A percentile compares a stretch with the other conserved stretches of the same genome.
phyloP scores from a whole-genome alignment of 2,888 invertebrate species.

The Elmis aenea region DNA sequence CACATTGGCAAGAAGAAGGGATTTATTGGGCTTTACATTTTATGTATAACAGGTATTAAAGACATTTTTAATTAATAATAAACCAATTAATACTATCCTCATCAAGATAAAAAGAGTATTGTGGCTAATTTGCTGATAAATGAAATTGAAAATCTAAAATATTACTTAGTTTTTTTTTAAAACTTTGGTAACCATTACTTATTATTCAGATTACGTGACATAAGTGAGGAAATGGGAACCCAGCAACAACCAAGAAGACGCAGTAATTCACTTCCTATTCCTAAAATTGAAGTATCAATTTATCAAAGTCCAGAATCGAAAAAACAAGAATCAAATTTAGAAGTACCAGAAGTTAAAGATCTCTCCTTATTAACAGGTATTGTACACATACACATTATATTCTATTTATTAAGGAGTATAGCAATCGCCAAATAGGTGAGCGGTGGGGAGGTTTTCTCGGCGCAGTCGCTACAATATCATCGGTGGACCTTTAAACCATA shows the following conservation, averaged over 20 bases:
- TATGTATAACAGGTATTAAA: slow-evolving; percentile 71
- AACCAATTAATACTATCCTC: too few species aligned
- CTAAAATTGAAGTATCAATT: slow-evolving; percentile 84
- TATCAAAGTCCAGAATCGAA: slow-evolving; percentile 73
- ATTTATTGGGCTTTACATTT: slow-evolving; percentile 95
- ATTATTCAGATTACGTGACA: slow-evolving; percentile 84
- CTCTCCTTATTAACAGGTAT: slow-evolving; percentile 59
- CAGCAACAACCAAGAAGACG: slow-evolving; percentile 77
- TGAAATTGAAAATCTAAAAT: too few species aligned
- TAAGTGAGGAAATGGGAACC: slow-evolving; percentile 76
- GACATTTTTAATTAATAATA: slow-evolving; percentile 1
- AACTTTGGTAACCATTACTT: too few species aligned
- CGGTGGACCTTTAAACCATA: too few species aligned
- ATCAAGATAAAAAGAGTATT: too few species aligned
- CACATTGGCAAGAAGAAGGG: slow-evolving; percentile 98
- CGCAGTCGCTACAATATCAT: too few species aligned
- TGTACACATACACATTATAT: slow-evolving; percentile 10
- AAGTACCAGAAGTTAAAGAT: slow-evolving; percentile 69
- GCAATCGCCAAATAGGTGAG: too few species aligned
- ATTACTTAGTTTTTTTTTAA: too few species aligned
- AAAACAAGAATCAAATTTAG: slow-evolving; percentile 52
- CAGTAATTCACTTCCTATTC: slow-evolving; percentile 90
- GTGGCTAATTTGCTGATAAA: too few species aligned
- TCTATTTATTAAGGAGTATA: background rate
- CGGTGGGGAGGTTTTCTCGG: too few species aligned